Base-by-base conservation (phyloP, 1,140 invertebrate genomes). In the Dryas iulia region DNA sequence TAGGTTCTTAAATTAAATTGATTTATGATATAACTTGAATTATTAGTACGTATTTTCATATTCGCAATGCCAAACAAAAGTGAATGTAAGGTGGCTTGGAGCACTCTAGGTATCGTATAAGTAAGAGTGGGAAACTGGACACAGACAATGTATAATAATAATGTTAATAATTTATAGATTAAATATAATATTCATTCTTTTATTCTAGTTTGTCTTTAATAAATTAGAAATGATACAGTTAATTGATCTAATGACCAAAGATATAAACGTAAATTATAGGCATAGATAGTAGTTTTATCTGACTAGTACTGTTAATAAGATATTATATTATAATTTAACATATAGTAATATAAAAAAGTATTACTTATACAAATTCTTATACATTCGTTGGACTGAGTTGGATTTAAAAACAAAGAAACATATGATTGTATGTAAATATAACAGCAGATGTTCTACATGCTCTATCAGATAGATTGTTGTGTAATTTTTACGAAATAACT, bases 41-140 rank as follows among this genome's bases (percentile, higher is more conserved):
- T 62, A 53, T 2, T 52, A 28, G 10, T 67, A 60, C 4, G 53
- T 5, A 28, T 52, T 54, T 59, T 31, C 18, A 25, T 66, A 28
- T 74, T 71, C 53, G 67, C 74, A 77, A 78, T 75, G 74, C 72
- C 82, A 86, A 87, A 85, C 79, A 90, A 90, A 90, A 90, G 86
- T 89, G 88, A 90, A 90, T 86, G 88, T 84, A 80, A 81, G 82
- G 18, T 75, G 77, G 79, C 75, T 76, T 74, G 57, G 69, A 18
- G 11, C 24, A 23, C 63, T 23, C 21, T 61, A 63, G 56, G 72
- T 72, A 58, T 66, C 25, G 63, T 57, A 24, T 68, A 73, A 63
- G 69, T 69, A 70, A 66, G 69, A 71, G 64, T 66, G 35, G 35
- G 52, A 66, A 66, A 68, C 65, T 62, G 66, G 57, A 60, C 58